phyloP scores from a whole-genome alignment of 2,888 invertebrate genomes.

The Nesidiocoris tenuis region DNA sequence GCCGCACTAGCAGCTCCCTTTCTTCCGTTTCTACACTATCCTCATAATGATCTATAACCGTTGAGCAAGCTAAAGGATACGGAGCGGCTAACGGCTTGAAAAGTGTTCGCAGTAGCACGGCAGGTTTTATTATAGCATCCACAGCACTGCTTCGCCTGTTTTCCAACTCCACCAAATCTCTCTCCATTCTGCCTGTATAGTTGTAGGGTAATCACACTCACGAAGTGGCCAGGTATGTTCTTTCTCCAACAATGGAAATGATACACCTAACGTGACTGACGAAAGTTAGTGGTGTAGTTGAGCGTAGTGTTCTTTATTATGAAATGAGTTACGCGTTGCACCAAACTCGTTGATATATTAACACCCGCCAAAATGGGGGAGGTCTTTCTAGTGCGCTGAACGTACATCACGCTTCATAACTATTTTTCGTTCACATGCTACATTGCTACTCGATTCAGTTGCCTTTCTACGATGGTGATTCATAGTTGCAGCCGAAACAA shows the following conservation, averaged over 20 bases:
- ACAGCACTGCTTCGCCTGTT: neutral
- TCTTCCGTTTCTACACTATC: too few species aligned
- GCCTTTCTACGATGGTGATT: too few species aligned
- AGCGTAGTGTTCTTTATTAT: slow-evolving; percentile 30
- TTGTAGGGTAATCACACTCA: neutral
- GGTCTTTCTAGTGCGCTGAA: neutral
- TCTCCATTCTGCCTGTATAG: neutral
- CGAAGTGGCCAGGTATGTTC: neutral
- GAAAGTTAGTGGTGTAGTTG: slow-evolving; percentile 30
- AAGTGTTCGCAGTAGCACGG: neutral
- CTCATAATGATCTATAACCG: too few species aligned
- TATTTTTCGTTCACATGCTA: neutral
- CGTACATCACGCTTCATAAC: neutral
- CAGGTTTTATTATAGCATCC: neutral
- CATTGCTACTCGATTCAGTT: neutral
- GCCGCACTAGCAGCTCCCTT: too few species aligned
- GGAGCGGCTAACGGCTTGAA: neutral
- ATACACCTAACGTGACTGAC: slow-evolving; percentile 27
- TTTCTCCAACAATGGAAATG: slow-evolving; percentile 11
- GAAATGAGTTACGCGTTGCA: slow-evolving; percentile 29
- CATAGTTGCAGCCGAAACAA: too few species aligned
- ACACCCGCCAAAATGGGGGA: neutral
- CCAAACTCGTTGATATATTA: slow-evolving; percentile 34
- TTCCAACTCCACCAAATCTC: neutral
- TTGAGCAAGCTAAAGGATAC: neutral